Evolutionary conservation across 2,888 invertebrate species (phyloP).

Genomic region (Dexiosoma caninum): DNA sequence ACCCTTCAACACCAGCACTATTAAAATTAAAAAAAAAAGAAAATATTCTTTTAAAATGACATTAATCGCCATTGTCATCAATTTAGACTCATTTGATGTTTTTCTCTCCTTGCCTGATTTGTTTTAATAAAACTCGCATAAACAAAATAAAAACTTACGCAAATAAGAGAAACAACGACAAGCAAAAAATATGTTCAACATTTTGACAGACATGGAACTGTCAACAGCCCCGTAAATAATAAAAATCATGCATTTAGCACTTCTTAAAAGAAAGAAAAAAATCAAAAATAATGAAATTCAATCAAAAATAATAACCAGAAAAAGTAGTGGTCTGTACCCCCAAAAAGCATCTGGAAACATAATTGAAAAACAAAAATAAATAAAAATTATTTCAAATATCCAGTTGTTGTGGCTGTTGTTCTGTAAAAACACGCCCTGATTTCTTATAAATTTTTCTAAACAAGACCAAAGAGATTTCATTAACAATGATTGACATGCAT

Average conservation of each 20-base stretch:
- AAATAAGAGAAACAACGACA: not conserved
- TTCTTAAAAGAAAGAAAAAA: constrained; percentile 1
- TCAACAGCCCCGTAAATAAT: constrained; percentile 57
- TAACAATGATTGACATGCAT: constrained; percentile 53
- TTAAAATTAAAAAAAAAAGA: constrained; percentile 4
- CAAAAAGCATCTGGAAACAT: constrained; percentile 35
- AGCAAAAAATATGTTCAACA: constrained; percentile 14
- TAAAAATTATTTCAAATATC: constrained; percentile 1
- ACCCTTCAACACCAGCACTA: constrained; percentile 3
- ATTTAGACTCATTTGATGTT: constrained; percentile 10
- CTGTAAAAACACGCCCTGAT: constrained; percentile 36
- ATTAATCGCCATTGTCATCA: constrained; percentile 32
- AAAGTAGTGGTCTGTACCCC: not conserved
- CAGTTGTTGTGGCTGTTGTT: not conserved
- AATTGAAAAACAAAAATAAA: not conserved
- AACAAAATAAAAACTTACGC: not conserved
- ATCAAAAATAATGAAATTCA: constrained; percentile 16
- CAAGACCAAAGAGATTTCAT: constrained; percentile 31
- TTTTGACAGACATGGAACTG: constrained; percentile 48
- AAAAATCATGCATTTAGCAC: constrained; percentile 32
- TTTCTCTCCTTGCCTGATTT: constrained; percentile 27
- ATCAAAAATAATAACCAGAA: not conserved
- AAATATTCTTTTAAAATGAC: constrained; percentile 28
- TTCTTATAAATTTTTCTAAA: constrained; percentile 7
- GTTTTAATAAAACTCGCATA: constrained; percentile 23